phyloP scores from a whole-genome alignment of 2,113 vertebrate species.

The Columba livia region DNA sequence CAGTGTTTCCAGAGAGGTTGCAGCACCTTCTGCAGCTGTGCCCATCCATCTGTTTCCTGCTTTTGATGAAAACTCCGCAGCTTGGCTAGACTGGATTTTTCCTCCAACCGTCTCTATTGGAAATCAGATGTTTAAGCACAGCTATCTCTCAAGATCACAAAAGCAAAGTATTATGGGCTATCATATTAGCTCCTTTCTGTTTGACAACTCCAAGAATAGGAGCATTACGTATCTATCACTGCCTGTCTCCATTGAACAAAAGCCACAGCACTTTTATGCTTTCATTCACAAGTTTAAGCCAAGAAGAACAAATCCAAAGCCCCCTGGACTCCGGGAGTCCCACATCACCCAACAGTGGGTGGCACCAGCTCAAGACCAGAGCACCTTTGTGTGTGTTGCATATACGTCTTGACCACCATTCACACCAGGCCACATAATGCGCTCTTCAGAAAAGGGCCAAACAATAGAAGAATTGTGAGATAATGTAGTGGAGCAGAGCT shows the following conservation, averaged over 20 bases:
- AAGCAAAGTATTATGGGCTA: background rate
- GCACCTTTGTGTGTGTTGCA: background rate
- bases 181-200: background rate
- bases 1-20: background rate
- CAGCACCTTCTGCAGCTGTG: conserved; percentile 21
- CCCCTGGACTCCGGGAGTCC: background rate
- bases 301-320: background rate
- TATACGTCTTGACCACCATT: rapidly evolving
- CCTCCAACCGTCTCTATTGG: background rate
- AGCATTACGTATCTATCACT: background rate
- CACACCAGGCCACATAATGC: background rate
- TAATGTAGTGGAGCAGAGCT: conserved; percentile 17
- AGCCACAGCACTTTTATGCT: background rate
- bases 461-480: conserved; percentile 42
- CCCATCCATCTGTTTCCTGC: conserved; percentile 15
- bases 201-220: background rate
- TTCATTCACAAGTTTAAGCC: background rate
- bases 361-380: background rate
- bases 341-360: background rate
- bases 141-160: background rate
- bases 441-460: conserved; percentile 1
- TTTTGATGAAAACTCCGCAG: conserved; percentile 10
- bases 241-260: background rate
- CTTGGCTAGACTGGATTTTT: background rate
- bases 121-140: background rate